Base-by-base conservation (phyloP, 30 jellyfish, hydroid and myxozoan species). In the Chrysaora quinquecirrha region DNA sequence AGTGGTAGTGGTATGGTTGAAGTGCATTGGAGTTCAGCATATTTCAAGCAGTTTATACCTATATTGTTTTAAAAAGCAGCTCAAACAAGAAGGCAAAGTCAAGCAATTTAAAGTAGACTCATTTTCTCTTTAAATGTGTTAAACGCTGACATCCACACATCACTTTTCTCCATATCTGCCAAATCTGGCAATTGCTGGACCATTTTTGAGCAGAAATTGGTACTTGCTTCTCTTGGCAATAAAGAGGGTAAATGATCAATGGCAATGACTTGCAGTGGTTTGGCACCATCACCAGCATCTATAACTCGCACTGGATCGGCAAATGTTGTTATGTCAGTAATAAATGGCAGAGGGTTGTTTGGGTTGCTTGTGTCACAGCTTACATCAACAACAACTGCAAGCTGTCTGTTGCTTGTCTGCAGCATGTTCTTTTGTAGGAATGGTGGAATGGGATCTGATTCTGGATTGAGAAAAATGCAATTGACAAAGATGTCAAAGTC, bases 301-400 rank as follows among this genome's bases (percentile, higher is more conserved):
- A 64, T 24, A 20, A 84, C 66, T 64, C 70, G 73, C 2, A 70
- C 86, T 47, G 96, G 96, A 12, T 69, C 62, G 4, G 58, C 62
- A 35, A 86, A 63, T 0, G 96, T 86, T 3, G 96, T 86, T 0
- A 75, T 86, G 31, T 76, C 90, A 1, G 61, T 43, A 14, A 71
- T 64, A 43, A 86, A 71, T 12, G 96, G 96, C 35, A 86, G 73
- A 1, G 96, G 96, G 48, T 75, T 86, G 29, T 70, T 76, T 10
- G 96, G 96, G 86, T 86, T 86, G 58, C 89, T 54, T 0, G 86
- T 76, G 54, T 86, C 96, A 35, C 96, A 86, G 33, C 96, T 86
- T 19, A 86, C 96, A 76, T 86, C 96, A 75, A 76, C 89, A 76
- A 76, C 90, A 1, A 86, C 96, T 2, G 90, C 20, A 20, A 86